A percentile compares a stretch with the other conserved stretches of the same genome.
Evolutionary conservation across 37 sponge, comb jelly and placozoan species (phyloP).

Genomic region (Ianthella basta): DNA sequence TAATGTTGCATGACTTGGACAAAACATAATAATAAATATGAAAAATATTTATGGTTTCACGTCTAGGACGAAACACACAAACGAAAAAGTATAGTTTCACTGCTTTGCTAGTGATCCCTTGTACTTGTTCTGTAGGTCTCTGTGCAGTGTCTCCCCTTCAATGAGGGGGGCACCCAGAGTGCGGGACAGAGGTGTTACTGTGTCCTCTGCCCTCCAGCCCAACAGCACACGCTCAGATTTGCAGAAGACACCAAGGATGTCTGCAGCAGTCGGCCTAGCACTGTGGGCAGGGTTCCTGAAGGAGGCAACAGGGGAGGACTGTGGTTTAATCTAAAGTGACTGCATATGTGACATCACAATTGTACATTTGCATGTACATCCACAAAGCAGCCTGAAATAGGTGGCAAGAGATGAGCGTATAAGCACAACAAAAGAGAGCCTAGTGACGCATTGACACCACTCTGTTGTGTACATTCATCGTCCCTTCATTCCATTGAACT

Average conservation of each 20-base stretch:
- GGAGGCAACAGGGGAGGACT: not conserved
- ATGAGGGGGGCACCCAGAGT: not conserved
- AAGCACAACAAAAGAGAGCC: too few species aligned
- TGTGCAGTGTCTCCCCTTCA: slow-evolving; percentile 12
- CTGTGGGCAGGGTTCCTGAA: slow-evolving; percentile 17
- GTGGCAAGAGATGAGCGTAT: too few species aligned
- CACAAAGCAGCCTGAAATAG: too few species aligned
- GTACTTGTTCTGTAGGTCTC: slow-evolving; percentile 2
- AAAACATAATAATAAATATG: too few species aligned
- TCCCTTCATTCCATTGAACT: too few species aligned
- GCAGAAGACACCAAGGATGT: slow-evolving; percentile 16
- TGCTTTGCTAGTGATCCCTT: not conserved
- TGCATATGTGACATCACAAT: not conserved
- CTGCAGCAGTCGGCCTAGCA: slow-evolving; percentile 18
- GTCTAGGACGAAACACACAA: too few species aligned
- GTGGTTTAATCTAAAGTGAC: not conserved
- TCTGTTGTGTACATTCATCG: too few species aligned
- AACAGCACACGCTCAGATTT: slow-evolving; percentile 18
- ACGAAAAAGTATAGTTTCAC: too few species aligned
- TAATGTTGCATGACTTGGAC: too few species aligned
- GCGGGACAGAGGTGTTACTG: not conserved
- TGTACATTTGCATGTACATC: too few species aligned
- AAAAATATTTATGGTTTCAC: too few species aligned
- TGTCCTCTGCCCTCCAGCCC: slow-evolving; percentile 8
- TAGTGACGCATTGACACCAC: too few species aligned